phyloP scores from a whole-genome alignment of 2,113 vertebrate species.

The Triplophysa siluroides region DNA sequence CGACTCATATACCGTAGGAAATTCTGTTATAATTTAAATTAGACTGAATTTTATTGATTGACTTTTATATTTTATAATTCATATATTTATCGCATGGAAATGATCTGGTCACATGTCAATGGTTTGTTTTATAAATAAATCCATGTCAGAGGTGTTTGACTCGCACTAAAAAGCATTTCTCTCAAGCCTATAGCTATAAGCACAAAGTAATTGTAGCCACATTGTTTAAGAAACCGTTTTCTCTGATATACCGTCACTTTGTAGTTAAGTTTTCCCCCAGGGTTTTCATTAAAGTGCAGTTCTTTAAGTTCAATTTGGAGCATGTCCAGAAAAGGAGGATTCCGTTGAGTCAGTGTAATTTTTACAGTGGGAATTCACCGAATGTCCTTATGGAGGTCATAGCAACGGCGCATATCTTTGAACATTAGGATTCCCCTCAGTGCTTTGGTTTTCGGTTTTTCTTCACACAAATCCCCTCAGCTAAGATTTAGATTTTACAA shows the following conservation, averaged over 20 bases:
- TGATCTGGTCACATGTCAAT: not conserved
- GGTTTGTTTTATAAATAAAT: not conserved
- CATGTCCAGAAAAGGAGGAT: not conserved
- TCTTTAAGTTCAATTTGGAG: not conserved
- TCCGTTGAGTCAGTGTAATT: not conserved
- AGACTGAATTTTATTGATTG: too few species aligned
- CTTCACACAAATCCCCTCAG: too few species aligned
- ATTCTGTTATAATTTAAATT: too few species aligned
- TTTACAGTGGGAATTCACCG: constrained; percentile 3
- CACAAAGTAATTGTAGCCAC: not conserved
- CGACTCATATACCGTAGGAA: too few species aligned
- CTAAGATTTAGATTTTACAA: not conserved
- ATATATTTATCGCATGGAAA: not conserved
- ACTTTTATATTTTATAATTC: too few species aligned
- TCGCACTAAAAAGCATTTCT: not conserved
- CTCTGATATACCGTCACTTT: not conserved
- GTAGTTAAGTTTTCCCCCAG: not conserved
- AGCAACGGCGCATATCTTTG: not conserved
- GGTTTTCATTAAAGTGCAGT: not conserved
- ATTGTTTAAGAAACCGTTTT: not conserved
- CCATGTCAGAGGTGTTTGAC: not conserved
- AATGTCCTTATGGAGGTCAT: constrained; percentile 20
- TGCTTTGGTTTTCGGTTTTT: not conserved
- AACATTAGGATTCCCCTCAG: constrained; percentile 10
- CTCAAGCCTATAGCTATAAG: not conserved